Conservation (phyloP, 2,888 invertebrate genomes). For the Pristionchus japonicus region DNA sequence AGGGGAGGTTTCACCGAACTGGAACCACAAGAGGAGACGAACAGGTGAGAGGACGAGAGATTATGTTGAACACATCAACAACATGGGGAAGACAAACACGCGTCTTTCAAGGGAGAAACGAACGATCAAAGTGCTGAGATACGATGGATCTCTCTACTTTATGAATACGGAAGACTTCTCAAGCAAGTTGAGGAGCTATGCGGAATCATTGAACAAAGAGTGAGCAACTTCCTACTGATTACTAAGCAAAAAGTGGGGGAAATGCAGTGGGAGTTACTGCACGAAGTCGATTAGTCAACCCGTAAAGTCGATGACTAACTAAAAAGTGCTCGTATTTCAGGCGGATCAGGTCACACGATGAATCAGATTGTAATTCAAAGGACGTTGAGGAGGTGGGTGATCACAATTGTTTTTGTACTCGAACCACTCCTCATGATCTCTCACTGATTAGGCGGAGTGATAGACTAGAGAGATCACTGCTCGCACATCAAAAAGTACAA, state of each 20-base stretch:
- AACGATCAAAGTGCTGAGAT: neutral
- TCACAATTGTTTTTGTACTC: neutral
- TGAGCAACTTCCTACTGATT: too few relatives aligned
- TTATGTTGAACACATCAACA: neutral
- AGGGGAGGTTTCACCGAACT: slow-evolving; percentile 23
- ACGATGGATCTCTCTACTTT: slow-evolving; percentile 42
- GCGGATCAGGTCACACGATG: neutral
- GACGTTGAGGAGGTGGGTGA: neutral
- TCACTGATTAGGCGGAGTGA: neutral
- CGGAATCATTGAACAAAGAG: neutral
- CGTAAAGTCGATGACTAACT: neutral
- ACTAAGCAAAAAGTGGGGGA: neutral
- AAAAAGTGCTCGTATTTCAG: neutral
- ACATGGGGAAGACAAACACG: neutral
- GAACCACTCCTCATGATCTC: neutral
- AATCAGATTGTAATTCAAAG: neutral
- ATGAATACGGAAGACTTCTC: slow-evolving; percentile 42
- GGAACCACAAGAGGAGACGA: neutral
- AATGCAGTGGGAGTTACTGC: neutral
- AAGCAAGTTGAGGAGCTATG: neutral
- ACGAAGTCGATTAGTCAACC: neutral
- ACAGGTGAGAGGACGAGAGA: slow-evolving; percentile 34
- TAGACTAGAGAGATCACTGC: neutral
- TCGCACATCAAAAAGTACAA: neutral
- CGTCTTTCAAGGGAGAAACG: neutral